Percentiles rank a stretch among this genome's conserved stretches.
Conservation (phyloP, 1,140 invertebrate species). For the Anastrepha obliqua region DNA sequence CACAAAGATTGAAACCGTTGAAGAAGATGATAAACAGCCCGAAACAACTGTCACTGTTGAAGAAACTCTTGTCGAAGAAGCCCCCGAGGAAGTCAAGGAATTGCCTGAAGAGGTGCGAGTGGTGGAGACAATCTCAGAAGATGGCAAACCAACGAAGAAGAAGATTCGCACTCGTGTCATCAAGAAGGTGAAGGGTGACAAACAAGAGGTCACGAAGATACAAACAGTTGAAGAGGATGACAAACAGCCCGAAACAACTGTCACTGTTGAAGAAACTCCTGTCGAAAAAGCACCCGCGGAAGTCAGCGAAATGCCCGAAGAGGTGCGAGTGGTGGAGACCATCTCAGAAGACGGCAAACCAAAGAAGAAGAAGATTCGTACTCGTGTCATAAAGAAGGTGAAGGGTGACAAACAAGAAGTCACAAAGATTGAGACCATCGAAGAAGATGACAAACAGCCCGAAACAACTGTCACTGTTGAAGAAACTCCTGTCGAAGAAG, state of each 20-base stretch:
- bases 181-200: constrained; percentile 52
- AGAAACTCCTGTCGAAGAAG: constrained; percentile 43
- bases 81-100: constrained; percentile 34
- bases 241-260: constrained; percentile 53
- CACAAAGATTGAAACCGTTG: constrained; percentile 53
- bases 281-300: constrained; percentile 44
- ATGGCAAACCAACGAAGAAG: constrained; percentile 53
- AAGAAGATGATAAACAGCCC: constrained; percentile 53
- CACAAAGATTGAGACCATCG: constrained; percentile 50
- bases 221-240: constrained; percentile 50
- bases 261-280: constrained; percentile 48
- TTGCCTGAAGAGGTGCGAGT: constrained; percentile 52
- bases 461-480: constrained; percentile 54
- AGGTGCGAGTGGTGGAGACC: constrained; percentile 47
- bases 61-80: constrained; percentile 42
- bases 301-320: constrained; percentile 39
- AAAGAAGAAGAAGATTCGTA: constrained; percentile 49
- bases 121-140: constrained; percentile 44
- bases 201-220: constrained; percentile 54
- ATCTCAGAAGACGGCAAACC: constrained; percentile 55
- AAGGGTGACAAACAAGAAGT: constrained; percentile 55
- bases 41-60: constrained; percentile 54
- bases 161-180: constrained; percentile 45
- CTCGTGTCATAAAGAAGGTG: constrained; percentile 52
- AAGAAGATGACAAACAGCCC: constrained; percentile 54